These are phyloP conservation scores for human (Homo sapiens) DNA, from an alignment of 2,113 vertebrate genomes.

Conservation along the genomic window DNA sequence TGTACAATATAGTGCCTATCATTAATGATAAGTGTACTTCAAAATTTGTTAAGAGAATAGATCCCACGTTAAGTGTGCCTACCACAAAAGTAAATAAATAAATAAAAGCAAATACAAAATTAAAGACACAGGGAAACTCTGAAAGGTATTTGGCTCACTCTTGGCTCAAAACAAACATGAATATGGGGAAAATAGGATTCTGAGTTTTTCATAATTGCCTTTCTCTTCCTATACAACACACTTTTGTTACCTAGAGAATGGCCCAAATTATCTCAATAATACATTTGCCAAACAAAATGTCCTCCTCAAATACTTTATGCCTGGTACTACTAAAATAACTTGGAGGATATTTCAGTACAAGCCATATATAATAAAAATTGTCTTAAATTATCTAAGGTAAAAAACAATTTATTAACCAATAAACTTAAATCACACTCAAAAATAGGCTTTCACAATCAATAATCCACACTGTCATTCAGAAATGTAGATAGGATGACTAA, in stretches of 20 bases:
- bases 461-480: neutral
- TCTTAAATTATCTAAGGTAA: neutral
- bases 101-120: neutral
- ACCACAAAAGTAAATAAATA: neutral
- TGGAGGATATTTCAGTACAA: neutral
- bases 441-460: neutral
- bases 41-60: neutral
- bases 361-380: neutral
- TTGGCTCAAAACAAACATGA: neutral
- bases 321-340: fast-evolving
- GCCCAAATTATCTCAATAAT: neutral
- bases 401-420: neutral
- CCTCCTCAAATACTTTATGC: neutral
- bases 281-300: neutral
- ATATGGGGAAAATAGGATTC: neutral
- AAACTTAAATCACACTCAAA: neutral
- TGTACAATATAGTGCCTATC: neutral
- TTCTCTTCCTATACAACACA: neutral
- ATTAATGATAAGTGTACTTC: neutral
- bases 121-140: neutral
- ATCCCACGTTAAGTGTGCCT: neutral
- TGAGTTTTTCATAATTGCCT: neutral
- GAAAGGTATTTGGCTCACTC: neutral
- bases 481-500: neutral
- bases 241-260: neutral